These are phyloP conservation scores for Pandemis cinnamomeana DNA, from an alignment of 2,888 invertebrate species.

Conservation along the genomic window DNA sequence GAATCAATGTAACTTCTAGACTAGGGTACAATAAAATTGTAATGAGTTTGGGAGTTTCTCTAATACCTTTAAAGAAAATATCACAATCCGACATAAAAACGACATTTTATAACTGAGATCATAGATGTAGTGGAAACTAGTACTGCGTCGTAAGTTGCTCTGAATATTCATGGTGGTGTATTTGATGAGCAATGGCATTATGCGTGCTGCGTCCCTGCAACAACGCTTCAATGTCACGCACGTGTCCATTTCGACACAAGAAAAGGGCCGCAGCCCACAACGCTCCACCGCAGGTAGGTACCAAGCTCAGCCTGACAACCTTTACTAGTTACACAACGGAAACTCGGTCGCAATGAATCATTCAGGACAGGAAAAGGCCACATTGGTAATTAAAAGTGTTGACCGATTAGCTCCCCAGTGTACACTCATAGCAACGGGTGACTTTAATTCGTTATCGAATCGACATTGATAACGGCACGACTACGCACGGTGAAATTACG, in stretches of 20 bases:
- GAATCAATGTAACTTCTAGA: not conserved
- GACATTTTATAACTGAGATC: not conserved
- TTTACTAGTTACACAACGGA: slow-evolving; percentile 51
- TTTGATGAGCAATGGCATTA: slow-evolving; percentile 17
- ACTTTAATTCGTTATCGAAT: slow-evolving; percentile 66
- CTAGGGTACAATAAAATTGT: not conserved
- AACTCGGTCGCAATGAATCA: slow-evolving; percentile 43
- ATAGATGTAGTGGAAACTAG: not conserved
- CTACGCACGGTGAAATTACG: slow-evolving; percentile 77
- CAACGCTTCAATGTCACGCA: slow-evolving; percentile 65
- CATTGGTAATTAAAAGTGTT: slow-evolving; percentile 16
- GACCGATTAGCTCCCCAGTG: slow-evolving; percentile 38
- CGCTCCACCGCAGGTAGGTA: slow-evolving; percentile 44
- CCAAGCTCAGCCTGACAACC: slow-evolving; percentile 39
- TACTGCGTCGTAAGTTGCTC: not conserved
- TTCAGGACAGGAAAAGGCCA: slow-evolving; percentile 37
- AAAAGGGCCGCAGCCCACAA: slow-evolving; percentile 51
- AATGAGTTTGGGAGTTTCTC: too few relatives aligned
- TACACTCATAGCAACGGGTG: slow-evolving; percentile 44
- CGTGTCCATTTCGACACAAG: slow-evolving; percentile 58
- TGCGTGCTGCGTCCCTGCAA: slow-evolving; percentile 51
- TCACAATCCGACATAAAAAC: not conserved
- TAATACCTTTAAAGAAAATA: too few relatives aligned
- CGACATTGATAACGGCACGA: slow-evolving; percentile 78
- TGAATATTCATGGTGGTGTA: slow-evolving; percentile 5